Evolutionary conservation across 2,888 invertebrate genomes (phyloP).

Genomic region (Cephalotes varians): DNA sequence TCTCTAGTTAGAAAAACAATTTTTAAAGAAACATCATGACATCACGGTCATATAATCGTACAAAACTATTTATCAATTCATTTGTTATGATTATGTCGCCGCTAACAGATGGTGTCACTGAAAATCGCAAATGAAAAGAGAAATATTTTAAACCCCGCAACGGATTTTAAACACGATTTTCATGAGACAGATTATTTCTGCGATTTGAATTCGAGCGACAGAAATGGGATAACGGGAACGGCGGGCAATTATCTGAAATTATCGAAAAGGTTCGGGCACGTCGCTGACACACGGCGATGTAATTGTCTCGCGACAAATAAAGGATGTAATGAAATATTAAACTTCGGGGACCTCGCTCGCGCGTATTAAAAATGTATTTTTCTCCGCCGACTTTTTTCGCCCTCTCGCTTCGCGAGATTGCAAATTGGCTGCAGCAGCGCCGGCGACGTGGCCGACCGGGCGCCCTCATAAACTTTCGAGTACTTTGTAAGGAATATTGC

Average conservation of each 20-base stretch:
- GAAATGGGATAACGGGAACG: background rate
- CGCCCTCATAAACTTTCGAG: slow-evolving; percentile 67
- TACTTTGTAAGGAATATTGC: slow-evolving; percentile 63
- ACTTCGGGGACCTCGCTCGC: slow-evolving; percentile 34
- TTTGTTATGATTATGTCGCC: background rate
- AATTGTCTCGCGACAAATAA: slow-evolving; percentile 52
- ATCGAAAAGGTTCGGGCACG: slow-evolving; percentile 3
- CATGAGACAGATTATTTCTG: background rate
- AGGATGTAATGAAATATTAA: slow-evolving; percentile 56
- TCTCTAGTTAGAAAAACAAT: background rate
- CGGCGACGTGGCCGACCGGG: slow-evolving; percentile 18
- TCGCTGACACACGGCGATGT: background rate
- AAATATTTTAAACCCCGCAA: background rate
- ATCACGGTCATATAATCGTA: background rate
- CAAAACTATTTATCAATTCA: slow-evolving; percentile 13
- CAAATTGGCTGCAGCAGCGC: slow-evolving; percentile 59
- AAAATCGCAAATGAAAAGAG: background rate
- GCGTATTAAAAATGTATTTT: slow-evolving; percentile 64
- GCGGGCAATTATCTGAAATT: slow-evolving; percentile 5
- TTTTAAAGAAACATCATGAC: background rate
- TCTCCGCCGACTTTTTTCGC: slow-evolving; percentile 36
- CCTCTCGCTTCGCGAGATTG: slow-evolving; percentile 60
- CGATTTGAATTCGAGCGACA: background rate
- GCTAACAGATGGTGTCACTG: background rate
- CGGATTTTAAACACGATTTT: background rate